These are phyloP conservation scores for Pantherophis guttatus DNA, from an alignment of 2,113 vertebrate genomes.

Conservation along the genomic window DNA sequence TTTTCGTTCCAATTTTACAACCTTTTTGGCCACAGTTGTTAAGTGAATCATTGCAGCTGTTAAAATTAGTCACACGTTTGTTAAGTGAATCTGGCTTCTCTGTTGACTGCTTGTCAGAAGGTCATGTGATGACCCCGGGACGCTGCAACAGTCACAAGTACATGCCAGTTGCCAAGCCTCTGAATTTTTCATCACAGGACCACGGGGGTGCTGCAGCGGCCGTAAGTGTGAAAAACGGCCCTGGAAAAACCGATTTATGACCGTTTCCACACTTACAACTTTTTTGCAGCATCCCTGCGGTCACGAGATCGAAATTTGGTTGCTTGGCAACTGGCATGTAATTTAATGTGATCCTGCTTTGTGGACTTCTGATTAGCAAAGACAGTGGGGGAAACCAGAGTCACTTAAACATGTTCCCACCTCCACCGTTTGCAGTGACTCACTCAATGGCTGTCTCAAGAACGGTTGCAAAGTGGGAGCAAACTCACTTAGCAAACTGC, in stretches of 20 bases:
- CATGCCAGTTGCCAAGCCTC: not conserved
- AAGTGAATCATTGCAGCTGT: not conserved
- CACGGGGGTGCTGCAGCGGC: too few species aligned
- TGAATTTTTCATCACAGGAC: not conserved
- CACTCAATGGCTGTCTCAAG: not conserved
- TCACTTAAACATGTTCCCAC: too few species aligned
- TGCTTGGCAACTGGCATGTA: not conserved
- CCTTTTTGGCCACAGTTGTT: not conserved
- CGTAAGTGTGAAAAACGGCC: too few species aligned
- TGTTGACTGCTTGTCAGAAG: too few species aligned
- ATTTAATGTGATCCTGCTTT: not conserved
- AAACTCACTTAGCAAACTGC: too few species aligned
- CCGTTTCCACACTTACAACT: not conserved
- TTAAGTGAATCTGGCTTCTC: not conserved
- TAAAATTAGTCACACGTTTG: not conserved
- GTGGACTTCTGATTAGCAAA: not conserved
- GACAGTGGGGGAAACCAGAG: too few species aligned
- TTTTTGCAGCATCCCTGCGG: not conserved
- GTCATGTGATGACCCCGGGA: too few species aligned
- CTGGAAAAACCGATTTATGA: not conserved
- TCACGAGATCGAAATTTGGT: not conserved
- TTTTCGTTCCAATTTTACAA: not conserved
- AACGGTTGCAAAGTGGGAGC: not conserved
- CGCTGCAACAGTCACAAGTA: not conserved
- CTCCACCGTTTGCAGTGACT: too few species aligned